Conservation (phyloP, 2,113 vertebrate genomes). For the Poicephalus gulielmi region DNA sequence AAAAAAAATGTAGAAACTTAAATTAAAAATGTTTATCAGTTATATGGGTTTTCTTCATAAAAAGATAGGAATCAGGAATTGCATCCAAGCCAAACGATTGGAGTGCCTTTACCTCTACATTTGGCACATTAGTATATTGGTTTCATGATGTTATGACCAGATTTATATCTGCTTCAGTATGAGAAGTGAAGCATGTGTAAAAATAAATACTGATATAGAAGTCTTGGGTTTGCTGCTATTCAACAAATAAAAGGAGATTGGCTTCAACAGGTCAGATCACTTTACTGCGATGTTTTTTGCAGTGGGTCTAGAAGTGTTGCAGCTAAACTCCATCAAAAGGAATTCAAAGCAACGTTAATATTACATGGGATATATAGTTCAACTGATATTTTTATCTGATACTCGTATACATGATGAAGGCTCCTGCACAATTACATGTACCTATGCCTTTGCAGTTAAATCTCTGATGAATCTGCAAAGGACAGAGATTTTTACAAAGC, state of each 20-base stretch:
- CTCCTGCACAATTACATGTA: neutral
- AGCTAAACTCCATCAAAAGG: neutral
- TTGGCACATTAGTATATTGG: neutral
- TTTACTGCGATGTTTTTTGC: neutral
- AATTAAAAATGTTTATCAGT: neutral
- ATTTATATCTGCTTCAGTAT: neutral
- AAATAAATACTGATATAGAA: neutral
- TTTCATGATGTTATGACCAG: neutral
- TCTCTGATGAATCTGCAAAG: neutral
- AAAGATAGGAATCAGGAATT: neutral
- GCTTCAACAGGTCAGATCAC: neutral
- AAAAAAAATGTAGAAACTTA: neutral
- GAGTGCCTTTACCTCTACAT: neutral
- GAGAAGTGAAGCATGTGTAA: neutral
- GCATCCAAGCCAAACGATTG: neutral
- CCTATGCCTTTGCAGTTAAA: neutral
- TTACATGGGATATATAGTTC: neutral
- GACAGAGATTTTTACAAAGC: neutral
- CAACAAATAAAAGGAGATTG: neutral
- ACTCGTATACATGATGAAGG: neutral
- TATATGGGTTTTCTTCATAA: neutral
- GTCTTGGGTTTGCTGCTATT: neutral
- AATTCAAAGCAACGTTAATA: neutral
- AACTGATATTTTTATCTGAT: neutral
- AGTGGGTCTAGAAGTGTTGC: neutral